phyloP scores from a whole-genome alignment of 2,888 invertebrate species.

The Odontocerum albicorne region DNA sequence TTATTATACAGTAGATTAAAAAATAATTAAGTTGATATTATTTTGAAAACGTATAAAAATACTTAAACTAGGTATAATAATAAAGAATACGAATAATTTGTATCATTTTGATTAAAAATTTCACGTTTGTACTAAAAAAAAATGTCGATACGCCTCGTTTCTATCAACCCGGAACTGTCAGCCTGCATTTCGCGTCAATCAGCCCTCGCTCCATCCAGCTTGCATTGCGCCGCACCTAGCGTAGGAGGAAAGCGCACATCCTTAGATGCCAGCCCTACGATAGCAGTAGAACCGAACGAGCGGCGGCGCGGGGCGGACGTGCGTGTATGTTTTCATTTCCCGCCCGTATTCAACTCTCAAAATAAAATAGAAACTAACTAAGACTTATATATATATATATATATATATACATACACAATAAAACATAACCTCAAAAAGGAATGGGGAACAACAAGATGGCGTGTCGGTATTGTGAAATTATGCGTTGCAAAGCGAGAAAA shows the following conservation, averaged over 20 bases:
- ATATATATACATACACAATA: conserved; percentile 17
- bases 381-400: no score
- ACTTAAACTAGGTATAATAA: no score
- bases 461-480: conserved; percentile 20
- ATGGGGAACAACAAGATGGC: conserved; percentile 18
- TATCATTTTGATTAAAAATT: no score
- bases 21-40: no score
- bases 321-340: conserved; percentile 5
- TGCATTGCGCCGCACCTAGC: not conserved
- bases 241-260: conserved; percentile 23
- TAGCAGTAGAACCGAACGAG: conserved; percentile 24
- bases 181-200: no score
- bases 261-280: conserved; percentile 34
- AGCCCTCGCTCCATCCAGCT: not conserved
- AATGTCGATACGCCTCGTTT: no score
- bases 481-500: conserved; percentile 6
- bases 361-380: not conserved
- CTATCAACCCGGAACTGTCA: no score
- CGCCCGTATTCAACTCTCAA: not conserved
- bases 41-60: no score
- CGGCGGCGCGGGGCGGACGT: conserved; percentile 39
- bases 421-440: conserved; percentile 20
- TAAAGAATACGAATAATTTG: no score
- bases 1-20: no score
- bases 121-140: no score